Evolutionary conservation across 2,888 invertebrate species (phyloP).

Genomic region (Dascillus cervinus): DNA sequence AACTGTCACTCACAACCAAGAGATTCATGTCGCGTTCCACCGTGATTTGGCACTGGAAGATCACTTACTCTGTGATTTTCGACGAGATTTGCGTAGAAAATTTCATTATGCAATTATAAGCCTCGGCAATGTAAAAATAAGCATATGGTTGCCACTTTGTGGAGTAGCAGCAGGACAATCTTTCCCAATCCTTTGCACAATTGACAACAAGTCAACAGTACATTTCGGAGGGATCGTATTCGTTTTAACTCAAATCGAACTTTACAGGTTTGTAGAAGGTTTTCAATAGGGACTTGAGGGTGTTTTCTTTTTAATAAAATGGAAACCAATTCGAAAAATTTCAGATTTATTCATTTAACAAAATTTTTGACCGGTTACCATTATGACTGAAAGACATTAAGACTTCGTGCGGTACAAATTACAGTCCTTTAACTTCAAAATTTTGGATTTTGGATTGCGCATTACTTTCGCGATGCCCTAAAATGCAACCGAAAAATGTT

Average conservation of each 20-base stretch:
- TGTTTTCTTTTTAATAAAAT: no score
- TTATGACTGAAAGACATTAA: no score
- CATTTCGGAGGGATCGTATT: slow-evolving; percentile 26
- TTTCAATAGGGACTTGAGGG: no score
- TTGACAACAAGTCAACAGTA: slow-evolving; percentile 24
- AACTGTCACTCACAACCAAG: slow-evolving; percentile 16
- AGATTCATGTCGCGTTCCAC: slow-evolving; percentile 17
- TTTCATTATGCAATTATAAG: slow-evolving; percentile 19
- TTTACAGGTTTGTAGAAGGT: slow-evolving; percentile 20
- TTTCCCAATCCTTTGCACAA: slow-evolving; percentile 24
- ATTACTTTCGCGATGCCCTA: no score
- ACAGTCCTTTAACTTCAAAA: no score
- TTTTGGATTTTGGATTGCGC: no score
- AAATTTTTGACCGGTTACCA: no score
- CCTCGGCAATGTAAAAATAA: slow-evolving; percentile 21
- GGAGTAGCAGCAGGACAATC: slow-evolving; percentile 26
- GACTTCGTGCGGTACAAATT: no score
- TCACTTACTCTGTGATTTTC: slow-evolving; percentile 21
- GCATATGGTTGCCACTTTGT: slow-evolving; percentile 27
- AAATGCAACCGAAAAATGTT: no score
- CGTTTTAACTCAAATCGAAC: slow-evolving; percentile 25
- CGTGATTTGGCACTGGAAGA: slow-evolving; percentile 21
- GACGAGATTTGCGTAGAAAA: slow-evolving; percentile 16
- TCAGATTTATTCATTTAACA: no score
- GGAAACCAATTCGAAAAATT: no score